A percentile compares a stretch with the other conserved stretches of the same genome.
phyloP scores from a whole-genome alignment of 2,113 vertebrate genomes.

The Trematomus loennbergii region DNA sequence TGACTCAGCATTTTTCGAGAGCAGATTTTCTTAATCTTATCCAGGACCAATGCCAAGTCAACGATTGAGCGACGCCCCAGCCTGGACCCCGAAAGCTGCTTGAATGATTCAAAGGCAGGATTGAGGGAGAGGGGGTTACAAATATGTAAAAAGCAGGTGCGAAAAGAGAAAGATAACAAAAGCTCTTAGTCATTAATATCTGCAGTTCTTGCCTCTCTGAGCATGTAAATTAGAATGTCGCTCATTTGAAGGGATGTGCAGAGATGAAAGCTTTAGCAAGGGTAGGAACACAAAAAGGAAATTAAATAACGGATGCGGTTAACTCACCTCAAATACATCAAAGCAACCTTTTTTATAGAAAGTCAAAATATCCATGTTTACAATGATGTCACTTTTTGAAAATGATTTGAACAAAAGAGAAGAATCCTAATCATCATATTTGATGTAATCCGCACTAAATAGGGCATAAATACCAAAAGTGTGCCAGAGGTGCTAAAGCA shows the following conservation, averaged over 20 bases:
- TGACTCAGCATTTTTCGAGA: slow-evolving; percentile 63
- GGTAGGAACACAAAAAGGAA: slow-evolving; percentile 12
- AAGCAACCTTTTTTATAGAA: not conserved
- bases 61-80: slow-evolving; percentile 17
- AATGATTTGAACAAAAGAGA: not conserved
- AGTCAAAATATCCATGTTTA: slow-evolving; percentile 4
- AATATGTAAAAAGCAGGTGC: slow-evolving; percentile 26
- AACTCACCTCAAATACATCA: not conserved
- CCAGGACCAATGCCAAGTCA: slow-evolving; percentile 50
- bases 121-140: slow-evolving; percentile 1
- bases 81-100: slow-evolving; percentile 24
- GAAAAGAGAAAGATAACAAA: slow-evolving; percentile 28
- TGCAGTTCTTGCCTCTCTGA: slow-evolving; percentile 12
- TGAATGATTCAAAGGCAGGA: slow-evolving; percentile 50
- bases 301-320: slow-evolving; percentile 9
- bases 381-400: not conserved
- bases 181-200: slow-evolving; percentile 51
- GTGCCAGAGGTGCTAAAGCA: not conserved
- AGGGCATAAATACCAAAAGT: not conserved
- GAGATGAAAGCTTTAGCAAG: slow-evolving; percentile 15
- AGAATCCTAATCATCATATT: too few species aligned
- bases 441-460: not conserved
- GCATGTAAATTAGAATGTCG: slow-evolving; percentile 42
- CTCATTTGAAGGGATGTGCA: slow-evolving; percentile 11
- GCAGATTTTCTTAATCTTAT: slow-evolving; percentile 63